These are phyloP conservation scores for Xiphophorus couchianus DNA, from an alignment of 2,113 vertebrate species.

Conservation along the genomic window DNA sequence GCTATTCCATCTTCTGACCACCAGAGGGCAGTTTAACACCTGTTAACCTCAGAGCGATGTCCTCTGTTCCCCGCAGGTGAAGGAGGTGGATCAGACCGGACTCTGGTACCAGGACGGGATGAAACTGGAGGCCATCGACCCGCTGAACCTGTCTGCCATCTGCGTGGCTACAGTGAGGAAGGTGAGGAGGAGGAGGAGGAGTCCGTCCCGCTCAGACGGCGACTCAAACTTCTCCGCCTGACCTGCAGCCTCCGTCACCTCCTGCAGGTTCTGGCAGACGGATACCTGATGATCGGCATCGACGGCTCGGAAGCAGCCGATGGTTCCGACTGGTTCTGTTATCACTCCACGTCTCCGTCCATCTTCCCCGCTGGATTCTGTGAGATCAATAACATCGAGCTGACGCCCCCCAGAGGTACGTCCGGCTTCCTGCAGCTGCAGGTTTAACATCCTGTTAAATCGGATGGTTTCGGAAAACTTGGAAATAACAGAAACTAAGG, in stretches of 20 bases:
- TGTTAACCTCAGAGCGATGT: not conserved
- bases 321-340: slow-evolving; percentile 98
- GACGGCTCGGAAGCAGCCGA: slow-evolving; percentile 97
- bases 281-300: slow-evolving; percentile 97
- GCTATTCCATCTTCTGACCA: not conserved
- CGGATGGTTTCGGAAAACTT: not conserved
- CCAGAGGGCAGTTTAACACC: not conserved
- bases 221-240: not conserved
- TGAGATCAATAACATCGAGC: slow-evolving; percentile 97
- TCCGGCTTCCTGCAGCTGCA: too few relatives aligned
- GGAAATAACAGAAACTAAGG: not conserved
- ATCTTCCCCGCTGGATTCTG: slow-evolving; percentile 98
- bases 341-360: slow-evolving; percentile 94
- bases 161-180: slow-evolving; percentile 96
- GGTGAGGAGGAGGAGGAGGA: slow-evolving; percentile 78
- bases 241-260: not conserved
- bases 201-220: accelerated
- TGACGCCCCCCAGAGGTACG: slow-evolving; percentile 94
- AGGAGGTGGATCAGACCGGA: slow-evolving; percentile 90
- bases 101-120: slow-evolving; percentile 95
- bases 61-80: slow-evolving; percentile 79
- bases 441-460: too few relatives aligned
- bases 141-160: slow-evolving; percentile 95
- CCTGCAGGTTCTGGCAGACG: slow-evolving; percentile 91
- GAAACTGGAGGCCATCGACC: slow-evolving; percentile 97